Evolutionary conservation across 2,888 invertebrate species (phyloP), one percentile per base, ranked within the genome.

Genomic region (Melanostoma scalare): DNA sequence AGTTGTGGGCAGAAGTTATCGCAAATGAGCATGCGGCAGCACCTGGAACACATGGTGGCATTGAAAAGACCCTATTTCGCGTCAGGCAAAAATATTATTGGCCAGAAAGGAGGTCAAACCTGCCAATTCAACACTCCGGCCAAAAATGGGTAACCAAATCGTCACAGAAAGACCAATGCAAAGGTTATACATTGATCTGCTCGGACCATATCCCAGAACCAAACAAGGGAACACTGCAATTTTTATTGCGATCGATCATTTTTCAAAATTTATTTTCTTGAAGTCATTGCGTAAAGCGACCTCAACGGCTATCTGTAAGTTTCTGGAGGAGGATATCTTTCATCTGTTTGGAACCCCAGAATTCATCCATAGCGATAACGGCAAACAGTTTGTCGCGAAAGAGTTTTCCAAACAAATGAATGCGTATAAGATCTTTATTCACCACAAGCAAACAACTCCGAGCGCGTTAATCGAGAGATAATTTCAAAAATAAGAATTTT

Each of bases 171-270:
- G 76, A 9, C 75, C 78, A 6, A 81, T 85, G 40, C 86, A 85
- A 40, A 60, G 67, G 3, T n/a, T 85, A 8, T 81, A 50, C 20
- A 56, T 82, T 10, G 72, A 82, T 50, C 42, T 73, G 9, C 36
- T 80, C 50, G 79, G 73, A 4, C 82, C 76, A 30, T 85, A 76
- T 73, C 69, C 79, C 4, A 52, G 85, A 0, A 73, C 76, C 0
- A 78, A 75, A 33, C 5, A 0, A 3, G 77, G 67, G 0, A 10
- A 73, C 9, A 31, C 72, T 4, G 53, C 75, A 9, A 74, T 85
- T 38, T 77, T 81, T n/a, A 77, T 85, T 8, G 60, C 73, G 0
- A 33, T 85, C 2, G 80, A 80, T n/a, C 76, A 85, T 48, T 69
- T 80, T 30, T 58, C 77, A 0, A 85, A 85, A 35, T 85, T 63